Conservation (phyloP, 2,888 invertebrate genomes). For the Erynnis tages region DNA sequence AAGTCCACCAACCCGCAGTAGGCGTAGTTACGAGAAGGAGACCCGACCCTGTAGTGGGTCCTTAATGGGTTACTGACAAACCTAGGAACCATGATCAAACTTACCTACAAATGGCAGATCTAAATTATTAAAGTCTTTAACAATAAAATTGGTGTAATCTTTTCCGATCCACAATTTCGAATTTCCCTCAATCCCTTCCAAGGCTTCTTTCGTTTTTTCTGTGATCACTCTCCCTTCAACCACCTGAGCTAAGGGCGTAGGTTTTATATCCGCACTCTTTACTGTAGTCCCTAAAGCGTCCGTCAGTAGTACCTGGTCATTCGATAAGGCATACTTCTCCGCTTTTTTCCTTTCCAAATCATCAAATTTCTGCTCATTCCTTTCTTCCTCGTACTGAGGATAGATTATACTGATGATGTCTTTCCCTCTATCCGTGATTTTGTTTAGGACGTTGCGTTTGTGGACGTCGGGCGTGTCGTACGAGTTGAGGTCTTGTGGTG, state of each 20-base stretch:
- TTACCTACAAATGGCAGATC: slow-evolving; percentile 89
- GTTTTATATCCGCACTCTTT: slow-evolving; percentile 48
- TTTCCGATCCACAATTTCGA: slow-evolving; percentile 97
- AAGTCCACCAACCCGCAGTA: too few species aligned
- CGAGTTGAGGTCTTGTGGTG: slow-evolving; percentile 40
- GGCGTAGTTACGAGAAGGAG: too few species aligned
- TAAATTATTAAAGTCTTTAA: slow-evolving; percentile 95
- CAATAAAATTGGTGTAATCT: slow-evolving; percentile 97
- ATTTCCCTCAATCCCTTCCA: slow-evolving; percentile 82
- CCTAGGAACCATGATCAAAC: slow-evolving; percentile 38
- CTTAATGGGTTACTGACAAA: too few species aligned
- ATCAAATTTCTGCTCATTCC: slow-evolving; percentile 68
- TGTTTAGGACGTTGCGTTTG: slow-evolving; percentile 66
- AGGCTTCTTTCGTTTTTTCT: slow-evolving; percentile 55
- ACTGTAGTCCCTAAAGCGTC: slow-evolving; percentile 53
- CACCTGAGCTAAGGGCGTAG: slow-evolving; percentile 64
- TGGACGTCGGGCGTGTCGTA: slow-evolving; percentile 55
- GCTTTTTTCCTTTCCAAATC: slow-evolving; percentile 72
- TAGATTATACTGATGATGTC: slow-evolving; percentile 73
- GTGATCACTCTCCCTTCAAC: slow-evolving; percentile 66
- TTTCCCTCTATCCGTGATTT: slow-evolving; percentile 70
- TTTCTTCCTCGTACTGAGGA: slow-evolving; percentile 66
- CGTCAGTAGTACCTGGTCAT: slow-evolving; percentile 63
- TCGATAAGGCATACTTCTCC: slow-evolving; percentile 70
- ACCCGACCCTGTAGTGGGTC: too few species aligned